A percentile compares a stretch with the other conserved stretches of the same genome.
Conservation (phyloP, 2,797 vertebrate species). For the Argya squamiceps region DNA sequence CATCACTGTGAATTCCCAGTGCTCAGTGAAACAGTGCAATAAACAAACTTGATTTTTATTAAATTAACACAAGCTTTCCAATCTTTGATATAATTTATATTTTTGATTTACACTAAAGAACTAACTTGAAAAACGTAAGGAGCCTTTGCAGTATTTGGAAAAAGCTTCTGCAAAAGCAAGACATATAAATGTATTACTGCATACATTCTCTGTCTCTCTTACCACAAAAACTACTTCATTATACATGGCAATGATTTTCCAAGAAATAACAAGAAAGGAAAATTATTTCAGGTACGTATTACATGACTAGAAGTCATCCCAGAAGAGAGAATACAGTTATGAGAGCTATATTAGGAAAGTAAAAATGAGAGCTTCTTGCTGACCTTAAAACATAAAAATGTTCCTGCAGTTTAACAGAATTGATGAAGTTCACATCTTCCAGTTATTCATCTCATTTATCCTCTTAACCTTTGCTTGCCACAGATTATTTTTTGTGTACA, state of each 20-base stretch:
- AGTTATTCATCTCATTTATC: not conserved
- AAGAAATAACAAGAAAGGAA: not conserved
- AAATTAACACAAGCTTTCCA: not conserved
- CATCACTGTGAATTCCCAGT: not conserved
- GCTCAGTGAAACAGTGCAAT: not conserved
- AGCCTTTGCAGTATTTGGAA: not conserved
- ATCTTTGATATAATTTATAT: not conserved
- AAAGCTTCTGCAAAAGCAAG: not conserved
- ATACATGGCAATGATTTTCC: not conserved
- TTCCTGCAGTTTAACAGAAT: not conserved
- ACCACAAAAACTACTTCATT: not conserved
- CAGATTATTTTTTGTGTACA: not conserved
- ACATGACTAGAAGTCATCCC: not conserved
- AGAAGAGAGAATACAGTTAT: not conserved
- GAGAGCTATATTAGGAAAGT: not conserved
- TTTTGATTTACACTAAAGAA: not conserved
- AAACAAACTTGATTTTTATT: not conserved
- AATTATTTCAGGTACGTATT: not conserved
- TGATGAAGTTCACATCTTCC: not conserved
- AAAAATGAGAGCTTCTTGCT: not conserved
- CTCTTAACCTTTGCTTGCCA: not conserved
- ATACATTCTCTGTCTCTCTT: not conserved
- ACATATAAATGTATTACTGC: not conserved
- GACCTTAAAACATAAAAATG: not conserved
- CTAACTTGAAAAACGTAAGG: not conserved